Evolutionary conservation across 2,797 vertebrate genomes (phyloP).

Genomic region (Tauraco hartlaubi): DNA sequence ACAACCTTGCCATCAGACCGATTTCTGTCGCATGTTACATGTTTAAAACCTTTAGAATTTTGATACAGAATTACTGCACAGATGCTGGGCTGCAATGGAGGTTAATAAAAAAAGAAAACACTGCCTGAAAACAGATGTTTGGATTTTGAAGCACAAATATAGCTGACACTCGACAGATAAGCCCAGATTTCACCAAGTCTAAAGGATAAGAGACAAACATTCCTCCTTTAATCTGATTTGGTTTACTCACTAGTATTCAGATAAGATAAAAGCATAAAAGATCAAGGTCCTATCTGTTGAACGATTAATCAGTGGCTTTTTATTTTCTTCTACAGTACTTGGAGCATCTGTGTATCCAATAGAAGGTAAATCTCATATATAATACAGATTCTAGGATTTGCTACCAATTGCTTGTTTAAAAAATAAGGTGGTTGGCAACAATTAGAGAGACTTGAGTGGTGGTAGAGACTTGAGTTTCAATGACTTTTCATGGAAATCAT

Average conservation of each 20-base stretch:
- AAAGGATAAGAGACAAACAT: conserved; percentile 30
- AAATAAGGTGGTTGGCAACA: neutral
- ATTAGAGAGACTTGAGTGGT: neutral
- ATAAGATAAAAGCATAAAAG: conserved; percentile 56
- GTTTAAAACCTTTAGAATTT: conserved; percentile 5
- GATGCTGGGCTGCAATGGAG: conserved; percentile 3
- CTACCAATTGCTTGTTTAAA: neutral
- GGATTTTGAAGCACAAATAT: conserved; percentile 42
- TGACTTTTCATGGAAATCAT: neutral
- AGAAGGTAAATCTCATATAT: neutral
- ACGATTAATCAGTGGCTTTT: conserved; percentile 35
- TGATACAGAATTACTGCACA: conserved; percentile 16
- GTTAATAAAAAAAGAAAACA: conserved; percentile 62
- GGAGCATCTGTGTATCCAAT: conserved; percentile 19
- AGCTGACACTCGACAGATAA: conserved; percentile 52
- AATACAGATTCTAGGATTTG: neutral
- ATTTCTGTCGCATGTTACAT: neutral
- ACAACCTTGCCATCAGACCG: neutral
- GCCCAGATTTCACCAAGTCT: conserved; percentile 56
- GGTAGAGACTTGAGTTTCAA: neutral
- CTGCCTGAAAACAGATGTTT: conserved; percentile 58
- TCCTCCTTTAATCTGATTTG: conserved; percentile 73
- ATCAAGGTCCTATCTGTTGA: conserved; percentile 38
- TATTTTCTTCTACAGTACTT: conserved; percentile 14
- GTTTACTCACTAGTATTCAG: conserved; percentile 32